These are phyloP conservation scores for Muscidifurax raptorellus DNA, from an alignment of 1,140 invertebrate species.

Conservation along the genomic window DNA sequence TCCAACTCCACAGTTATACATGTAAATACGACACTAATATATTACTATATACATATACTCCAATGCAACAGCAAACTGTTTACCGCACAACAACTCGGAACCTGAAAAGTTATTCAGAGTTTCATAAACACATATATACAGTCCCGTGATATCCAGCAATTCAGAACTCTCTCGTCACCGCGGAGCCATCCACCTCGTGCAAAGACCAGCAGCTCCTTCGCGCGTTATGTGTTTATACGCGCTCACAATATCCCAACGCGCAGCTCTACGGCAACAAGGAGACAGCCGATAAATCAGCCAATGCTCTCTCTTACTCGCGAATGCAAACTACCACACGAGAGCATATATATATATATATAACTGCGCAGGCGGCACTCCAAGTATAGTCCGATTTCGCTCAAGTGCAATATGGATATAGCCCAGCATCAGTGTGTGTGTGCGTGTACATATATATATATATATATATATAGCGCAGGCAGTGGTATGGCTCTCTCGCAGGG, in stretches of 20 bases:
- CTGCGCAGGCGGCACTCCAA: conserved; percentile 26
- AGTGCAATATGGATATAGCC: conserved; percentile 32
- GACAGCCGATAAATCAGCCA: conserved; percentile 25
- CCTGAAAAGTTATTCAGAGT: too few species aligned
- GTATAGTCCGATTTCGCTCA: conserved; percentile 24
- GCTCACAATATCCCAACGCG: not conserved
- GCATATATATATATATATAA: too few species aligned
- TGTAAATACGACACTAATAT: too few species aligned
- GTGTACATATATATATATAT: too few species aligned
- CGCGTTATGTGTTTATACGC: not conserved
- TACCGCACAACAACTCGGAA: too few species aligned
- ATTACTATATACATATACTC: too few species aligned
- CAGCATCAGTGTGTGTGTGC: not conserved
- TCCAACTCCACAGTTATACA: too few species aligned
- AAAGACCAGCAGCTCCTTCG: not conserved
- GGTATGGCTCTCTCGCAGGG: not conserved
- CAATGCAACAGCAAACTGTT: too few species aligned
- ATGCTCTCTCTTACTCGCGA: not conserved
- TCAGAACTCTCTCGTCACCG: not conserved
- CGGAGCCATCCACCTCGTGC: not conserved
- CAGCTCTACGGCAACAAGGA: not conserved
- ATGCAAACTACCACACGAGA: not conserved
- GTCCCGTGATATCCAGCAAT: too few species aligned
- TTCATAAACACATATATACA: too few species aligned
- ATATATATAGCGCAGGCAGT: too few species aligned